phyloP scores from a whole-genome alignment of 2,888 invertebrate genomes.

The Creontiades dilutus region DNA sequence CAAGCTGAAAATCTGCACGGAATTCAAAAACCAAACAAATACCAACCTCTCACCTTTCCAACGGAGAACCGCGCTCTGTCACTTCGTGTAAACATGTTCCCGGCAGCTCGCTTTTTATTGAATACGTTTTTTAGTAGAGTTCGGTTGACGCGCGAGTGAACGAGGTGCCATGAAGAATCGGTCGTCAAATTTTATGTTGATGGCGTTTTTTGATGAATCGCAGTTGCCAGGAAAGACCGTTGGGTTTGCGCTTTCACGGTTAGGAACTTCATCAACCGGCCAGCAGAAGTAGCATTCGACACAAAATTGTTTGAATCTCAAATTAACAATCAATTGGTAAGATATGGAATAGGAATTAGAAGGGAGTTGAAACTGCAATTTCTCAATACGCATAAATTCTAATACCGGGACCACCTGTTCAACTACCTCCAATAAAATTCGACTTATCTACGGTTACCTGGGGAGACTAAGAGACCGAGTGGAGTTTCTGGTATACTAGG shows the following conservation, averaged over 20 bases:
- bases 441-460: no score
- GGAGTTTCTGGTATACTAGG: no score
- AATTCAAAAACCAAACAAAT: conserved; percentile 45
- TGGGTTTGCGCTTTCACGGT: not conserved
- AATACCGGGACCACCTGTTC: no score
- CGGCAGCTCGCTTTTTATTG: not conserved
- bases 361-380: no score
- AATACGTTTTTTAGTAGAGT: not conserved
- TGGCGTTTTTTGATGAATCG: not conserved
- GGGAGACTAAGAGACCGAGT: no score
- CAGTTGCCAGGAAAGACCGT: no score
- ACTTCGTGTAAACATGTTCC: conserved; percentile 17
- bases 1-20: not conserved
- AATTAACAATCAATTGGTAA: not conserved
- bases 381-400: no score
- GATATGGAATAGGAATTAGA: no score
- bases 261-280: not conserved
- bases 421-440: no score
- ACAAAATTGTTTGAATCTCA: not conserved
- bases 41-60: conserved; percentile 37
- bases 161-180: not conserved
- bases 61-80: conserved; percentile 7
- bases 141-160: not conserved
- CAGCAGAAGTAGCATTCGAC: no score
- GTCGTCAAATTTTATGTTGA: conserved; percentile 18